These are phyloP conservation scores for Brachypodius melanocephalos DNA, from an alignment of 2,113 vertebrate species.

Conservation along the genomic window DNA sequence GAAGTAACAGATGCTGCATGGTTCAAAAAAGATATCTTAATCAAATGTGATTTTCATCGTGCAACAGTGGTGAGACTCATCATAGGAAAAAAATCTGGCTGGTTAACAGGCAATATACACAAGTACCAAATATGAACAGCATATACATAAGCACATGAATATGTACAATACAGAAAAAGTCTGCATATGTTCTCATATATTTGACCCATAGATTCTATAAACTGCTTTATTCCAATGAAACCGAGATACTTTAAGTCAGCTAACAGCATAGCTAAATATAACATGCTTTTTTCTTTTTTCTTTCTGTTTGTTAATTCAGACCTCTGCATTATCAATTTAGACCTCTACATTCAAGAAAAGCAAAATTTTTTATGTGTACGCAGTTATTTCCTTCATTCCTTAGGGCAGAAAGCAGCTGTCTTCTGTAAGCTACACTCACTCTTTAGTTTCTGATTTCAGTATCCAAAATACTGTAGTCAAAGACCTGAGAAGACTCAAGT, in stretches of 20 bases:
- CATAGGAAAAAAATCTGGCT: not conserved
- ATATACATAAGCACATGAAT: not conserved
- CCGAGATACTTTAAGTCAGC: not conserved
- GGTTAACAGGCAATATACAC: not conserved
- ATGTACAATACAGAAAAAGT: not conserved
- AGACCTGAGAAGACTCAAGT: not conserved
- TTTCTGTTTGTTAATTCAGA: not conserved
- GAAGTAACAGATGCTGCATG: not conserved
- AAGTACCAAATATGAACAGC: not conserved
- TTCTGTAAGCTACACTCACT: not conserved
- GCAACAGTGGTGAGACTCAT: not conserved
- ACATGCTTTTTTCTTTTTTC: not conserved
- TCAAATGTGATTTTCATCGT: not conserved
- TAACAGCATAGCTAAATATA: not conserved
- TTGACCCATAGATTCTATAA: not conserved
- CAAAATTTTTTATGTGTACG: not conserved
- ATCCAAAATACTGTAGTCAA: not conserved
- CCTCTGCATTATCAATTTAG: not conserved
- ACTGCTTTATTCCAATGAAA: not conserved
- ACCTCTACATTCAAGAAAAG: not conserved
- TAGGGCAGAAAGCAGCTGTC: not conserved
- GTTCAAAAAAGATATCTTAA: not conserved
- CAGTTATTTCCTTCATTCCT: not conserved
- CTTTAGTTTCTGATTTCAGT: not conserved
- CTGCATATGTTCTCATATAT: not conserved